Base-by-base conservation (phyloP, 1,140 invertebrate species). In the Bacillus rossius region DNA sequence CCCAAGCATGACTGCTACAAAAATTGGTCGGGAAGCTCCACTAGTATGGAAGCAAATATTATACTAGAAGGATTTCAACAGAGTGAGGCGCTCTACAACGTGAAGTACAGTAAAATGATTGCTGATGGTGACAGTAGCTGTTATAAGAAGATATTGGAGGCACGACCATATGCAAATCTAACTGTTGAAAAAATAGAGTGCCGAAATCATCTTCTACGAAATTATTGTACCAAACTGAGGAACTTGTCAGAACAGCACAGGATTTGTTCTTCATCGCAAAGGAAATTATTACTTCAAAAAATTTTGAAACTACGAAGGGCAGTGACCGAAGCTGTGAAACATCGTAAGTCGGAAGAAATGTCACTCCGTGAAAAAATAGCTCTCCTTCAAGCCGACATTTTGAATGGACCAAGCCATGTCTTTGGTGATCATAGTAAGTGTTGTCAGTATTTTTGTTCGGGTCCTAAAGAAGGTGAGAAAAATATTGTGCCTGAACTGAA, bases 361-460 rank as follows among this genome's bases (percentile, higher is more conserved):
- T 51, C 34, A 8, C 5, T 34, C 4, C 5, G 3, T n/a, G 20
- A 8, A 55, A 62, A 60, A 48, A 56, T 49, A 22, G 54, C 55
- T 45, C 41, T 41, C 13, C 56, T 72, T 17, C 51, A 65, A 37
- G 47, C 48, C 40, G 68, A 69, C 25, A 67, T 73, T 2, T 7
- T 65, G 25, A 71, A 73, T 60, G 54, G 66, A 25, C 59, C 65
- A 2, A 60, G 22, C 25, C 70, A 74, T 49, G 62, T 71, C n/a
- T 74, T 74, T 67, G 73, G 69, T n/a, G 65, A 74, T 13, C 69
- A 75, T 42, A 64, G 37, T 38, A 57, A 56, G 20, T 72, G 68
- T 43, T 37, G 55, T 48, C 50, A 55, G 16, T 65, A 66, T 42
- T 66, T 62, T 53, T 71, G 66, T 56, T 55, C 48, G 37, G 57